phyloP scores from a whole-genome alignment of 1,140 invertebrate genomes.

The Drosophila tropicalis region DNA sequence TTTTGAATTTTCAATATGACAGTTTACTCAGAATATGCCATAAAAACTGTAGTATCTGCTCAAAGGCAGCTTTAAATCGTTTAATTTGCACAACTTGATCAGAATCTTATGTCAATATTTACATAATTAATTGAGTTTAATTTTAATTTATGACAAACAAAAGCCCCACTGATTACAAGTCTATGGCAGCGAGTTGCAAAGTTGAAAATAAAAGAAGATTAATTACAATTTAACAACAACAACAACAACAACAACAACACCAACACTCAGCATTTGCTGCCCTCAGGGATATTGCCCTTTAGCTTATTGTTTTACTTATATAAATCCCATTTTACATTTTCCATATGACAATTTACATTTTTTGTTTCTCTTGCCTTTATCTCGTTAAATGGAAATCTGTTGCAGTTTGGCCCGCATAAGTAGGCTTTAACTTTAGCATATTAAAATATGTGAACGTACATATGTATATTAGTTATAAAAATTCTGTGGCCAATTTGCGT shows the following conservation, averaged over 20 bases:
- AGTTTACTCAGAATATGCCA: slow-evolving; percentile 17
- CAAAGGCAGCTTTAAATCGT: neutral
- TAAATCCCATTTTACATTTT: neutral
- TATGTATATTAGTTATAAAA: slow-evolving; percentile 23
- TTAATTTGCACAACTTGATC: neutral
- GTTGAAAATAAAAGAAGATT: slow-evolving; percentile 62
- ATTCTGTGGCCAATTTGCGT: slow-evolving; percentile 26
- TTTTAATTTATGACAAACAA: slow-evolving; percentile 76
- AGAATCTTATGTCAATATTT: slow-evolving; percentile 62
- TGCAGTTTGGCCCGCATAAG: neutral
- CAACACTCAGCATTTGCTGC: neutral
- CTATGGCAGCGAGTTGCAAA: slow-evolving; percentile 19
- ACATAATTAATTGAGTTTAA: slow-evolving; percentile 79
- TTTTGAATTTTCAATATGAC: slow-evolving; percentile 58
- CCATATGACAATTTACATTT: neutral
- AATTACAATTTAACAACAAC: slow-evolving; percentile 69
- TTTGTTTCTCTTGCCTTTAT: neutral
- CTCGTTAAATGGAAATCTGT: neutral
- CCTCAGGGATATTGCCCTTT: slow-evolving; percentile 28
- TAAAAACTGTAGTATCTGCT: neutral
- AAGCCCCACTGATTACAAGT: slow-evolving; percentile 42
- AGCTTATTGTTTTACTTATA: slow-evolving; percentile 36
- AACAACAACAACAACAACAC: slow-evolving; percentile 33
- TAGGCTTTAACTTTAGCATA: slow-evolving; percentile 12
- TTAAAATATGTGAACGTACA: slow-evolving; percentile 26